Evolutionary conservation across 2,797 vertebrate species (phyloP).

Genomic region (Coendou prehensilis): DNA sequence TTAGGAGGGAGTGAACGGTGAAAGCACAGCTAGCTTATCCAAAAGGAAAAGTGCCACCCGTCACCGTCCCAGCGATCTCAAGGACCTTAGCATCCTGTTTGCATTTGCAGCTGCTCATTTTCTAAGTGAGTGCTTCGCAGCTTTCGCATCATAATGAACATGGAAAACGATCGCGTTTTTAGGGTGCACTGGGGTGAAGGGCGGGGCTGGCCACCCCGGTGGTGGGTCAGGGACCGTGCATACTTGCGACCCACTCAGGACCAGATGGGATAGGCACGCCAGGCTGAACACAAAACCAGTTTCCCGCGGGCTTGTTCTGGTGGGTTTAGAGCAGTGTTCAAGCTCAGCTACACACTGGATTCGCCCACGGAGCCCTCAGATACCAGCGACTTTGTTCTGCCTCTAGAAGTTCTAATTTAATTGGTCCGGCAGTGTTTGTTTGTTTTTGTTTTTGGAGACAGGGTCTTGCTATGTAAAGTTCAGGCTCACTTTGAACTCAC

Average conservation of each 20-base stretch:
- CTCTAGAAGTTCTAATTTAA: background rate
- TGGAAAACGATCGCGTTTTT: background rate
- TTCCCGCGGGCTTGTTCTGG: background rate
- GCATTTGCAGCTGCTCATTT: background rate
- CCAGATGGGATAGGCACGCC: background rate
- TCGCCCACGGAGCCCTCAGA: constrained; percentile 12
- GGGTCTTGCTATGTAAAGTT: background rate
- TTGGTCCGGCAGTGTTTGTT: background rate
- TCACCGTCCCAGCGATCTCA: constrained; percentile 3
- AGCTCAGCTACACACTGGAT: background rate
- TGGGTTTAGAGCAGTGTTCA: background rate
- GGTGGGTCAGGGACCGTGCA: background rate
- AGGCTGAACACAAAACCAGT: background rate
- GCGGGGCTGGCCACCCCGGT: background rate
- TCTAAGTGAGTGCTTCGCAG: background rate
- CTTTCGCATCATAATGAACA: background rate
- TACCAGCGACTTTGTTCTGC: background rate
- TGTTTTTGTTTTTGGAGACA: background rate
- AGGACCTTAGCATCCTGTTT: constrained; percentile 8
- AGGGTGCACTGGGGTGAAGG: background rate
- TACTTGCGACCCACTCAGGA: background rate
- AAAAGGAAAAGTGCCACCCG: background rate
- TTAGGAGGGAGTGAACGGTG: constrained; percentile 52
- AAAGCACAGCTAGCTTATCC: constrained; percentile 54
- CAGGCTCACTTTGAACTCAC: background rate